Conservation (phyloP, 1,140 invertebrate genomes). For the Panagrolaimus sp. region DNA sequence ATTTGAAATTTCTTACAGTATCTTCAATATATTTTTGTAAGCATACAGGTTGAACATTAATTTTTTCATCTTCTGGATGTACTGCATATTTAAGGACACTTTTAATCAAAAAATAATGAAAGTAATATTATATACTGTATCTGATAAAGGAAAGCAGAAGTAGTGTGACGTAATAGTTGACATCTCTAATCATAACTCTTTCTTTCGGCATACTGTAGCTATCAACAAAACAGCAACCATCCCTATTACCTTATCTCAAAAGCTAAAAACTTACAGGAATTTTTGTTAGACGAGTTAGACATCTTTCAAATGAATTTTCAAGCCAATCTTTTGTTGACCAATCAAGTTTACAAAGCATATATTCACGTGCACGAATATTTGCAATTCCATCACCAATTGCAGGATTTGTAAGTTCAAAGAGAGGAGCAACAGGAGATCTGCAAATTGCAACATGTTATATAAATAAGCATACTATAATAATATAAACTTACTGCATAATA, state of each 20-base stretch:
- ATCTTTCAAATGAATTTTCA: conserved; percentile 72
- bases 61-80: conserved; percentile 29
- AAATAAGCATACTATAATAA: neutral
- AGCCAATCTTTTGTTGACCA: conserved; percentile 70
- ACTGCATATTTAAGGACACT: conserved; percentile 26
- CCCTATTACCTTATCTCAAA: too few relatives aligned
- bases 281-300: conserved; percentile 57
- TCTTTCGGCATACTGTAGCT: conserved; percentile 35
- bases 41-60: conserved; percentile 34
- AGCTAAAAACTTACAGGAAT: conserved; percentile 4
- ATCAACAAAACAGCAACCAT: conserved; percentile 35
- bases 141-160: too few relatives aligned
- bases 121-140: too few relatives aligned
- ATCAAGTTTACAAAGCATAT: conserved; percentile 68
- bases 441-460: neutral
- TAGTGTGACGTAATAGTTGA: too few relatives aligned
- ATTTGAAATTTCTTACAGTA: conserved; percentile 23
- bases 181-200: too few relatives aligned
- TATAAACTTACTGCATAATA: conserved; percentile 12
- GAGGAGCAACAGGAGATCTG: neutral
- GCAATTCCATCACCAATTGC: conserved; percentile 89
- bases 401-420: conserved; percentile 50
- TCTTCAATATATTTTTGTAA: conserved; percentile 46
- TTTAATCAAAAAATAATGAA: neutral
- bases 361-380: conserved; percentile 87